Conservation (phyloP, 2,113 vertebrate genomes). For the Ctenodactylus gundi region DNA sequence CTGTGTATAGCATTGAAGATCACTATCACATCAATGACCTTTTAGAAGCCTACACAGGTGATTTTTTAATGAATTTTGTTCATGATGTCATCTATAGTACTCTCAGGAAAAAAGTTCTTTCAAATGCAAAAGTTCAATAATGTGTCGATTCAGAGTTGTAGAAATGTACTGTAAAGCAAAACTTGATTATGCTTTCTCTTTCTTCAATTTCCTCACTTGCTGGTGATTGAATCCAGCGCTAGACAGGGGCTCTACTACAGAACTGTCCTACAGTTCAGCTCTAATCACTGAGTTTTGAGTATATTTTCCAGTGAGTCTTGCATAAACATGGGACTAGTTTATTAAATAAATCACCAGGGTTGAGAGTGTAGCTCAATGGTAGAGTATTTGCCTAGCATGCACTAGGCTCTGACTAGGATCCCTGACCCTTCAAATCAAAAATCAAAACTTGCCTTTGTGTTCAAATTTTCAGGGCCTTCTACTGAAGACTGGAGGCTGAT, state of each 20-base stretch:
- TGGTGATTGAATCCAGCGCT: neutral
- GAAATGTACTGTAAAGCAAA: neutral
- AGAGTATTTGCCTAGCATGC: neutral
- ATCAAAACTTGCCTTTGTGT: neutral
- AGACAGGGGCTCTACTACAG: neutral
- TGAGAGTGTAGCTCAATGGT: neutral
- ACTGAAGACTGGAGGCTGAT: neutral
- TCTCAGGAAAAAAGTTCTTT: neutral
- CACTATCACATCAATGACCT: neutral
- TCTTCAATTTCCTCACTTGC: rapidly evolving
- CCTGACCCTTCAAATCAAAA: neutral
- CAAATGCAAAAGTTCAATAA: neutral
- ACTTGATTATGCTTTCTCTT: neutral
- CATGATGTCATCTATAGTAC: neutral
- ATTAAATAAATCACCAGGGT: neutral
- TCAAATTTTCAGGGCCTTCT: neutral
- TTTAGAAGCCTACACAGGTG: neutral
- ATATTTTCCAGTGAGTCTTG: neutral
- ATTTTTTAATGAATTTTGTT: neutral
- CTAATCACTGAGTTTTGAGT: neutral
- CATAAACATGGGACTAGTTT: neutral
- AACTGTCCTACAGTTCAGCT: neutral
- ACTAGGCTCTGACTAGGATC: neutral
- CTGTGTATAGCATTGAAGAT: neutral
- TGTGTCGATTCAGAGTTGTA: no score